phyloP scores from a whole-genome alignment of 2,113 vertebrate genomes.

The Leuciscus idus region DNA sequence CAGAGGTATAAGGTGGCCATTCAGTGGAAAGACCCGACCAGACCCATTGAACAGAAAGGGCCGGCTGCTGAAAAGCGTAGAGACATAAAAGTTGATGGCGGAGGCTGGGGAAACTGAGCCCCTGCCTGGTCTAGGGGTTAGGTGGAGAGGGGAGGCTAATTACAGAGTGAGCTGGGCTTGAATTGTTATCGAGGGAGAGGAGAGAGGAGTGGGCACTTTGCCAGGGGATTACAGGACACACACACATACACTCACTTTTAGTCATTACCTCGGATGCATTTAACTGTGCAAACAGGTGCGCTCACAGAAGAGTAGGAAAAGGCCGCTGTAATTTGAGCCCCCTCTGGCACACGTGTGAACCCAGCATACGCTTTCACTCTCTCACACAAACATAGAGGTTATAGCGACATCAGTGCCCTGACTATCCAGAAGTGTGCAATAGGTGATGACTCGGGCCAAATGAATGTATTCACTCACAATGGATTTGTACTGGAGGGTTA shows the following conservation, averaged over 20 bases:
- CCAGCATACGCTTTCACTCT: constrained; percentile 41
- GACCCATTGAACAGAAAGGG: constrained; percentile 58
- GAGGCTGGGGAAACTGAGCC: constrained; percentile 67
- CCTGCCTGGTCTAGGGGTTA: constrained; percentile 62
- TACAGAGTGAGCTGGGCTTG: constrained; percentile 88
- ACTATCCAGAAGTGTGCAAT: constrained; percentile 2
- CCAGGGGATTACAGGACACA: constrained; percentile 88
- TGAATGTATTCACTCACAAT: constrained; percentile 1
- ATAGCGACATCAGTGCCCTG: constrained; percentile 28
- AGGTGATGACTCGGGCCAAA: background rate
- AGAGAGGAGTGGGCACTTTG: constrained; percentile 76
- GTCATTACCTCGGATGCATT: constrained; percentile 80
- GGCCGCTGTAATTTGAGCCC: constrained; percentile 85
- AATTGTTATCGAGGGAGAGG: constrained; percentile 88
- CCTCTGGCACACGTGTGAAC: constrained; percentile 53
- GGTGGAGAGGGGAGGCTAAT: constrained; percentile 78
- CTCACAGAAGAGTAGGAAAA: constrained; percentile 86
- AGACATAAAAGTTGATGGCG: constrained; percentile 69
- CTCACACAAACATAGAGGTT: constrained; percentile 48
- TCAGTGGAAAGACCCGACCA: constrained; percentile 48
- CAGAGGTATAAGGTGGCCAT: constrained; percentile 64
- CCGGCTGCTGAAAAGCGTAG: constrained; percentile 55
- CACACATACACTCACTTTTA: constrained; percentile 48
- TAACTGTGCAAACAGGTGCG: constrained; percentile 97
- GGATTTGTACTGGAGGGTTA: background rate